Evolutionary conservation across 1,140 invertebrate species (phyloP), one percentile per base, ranked within the genome.

Genomic region (Rhagoletis pomonella): DNA sequence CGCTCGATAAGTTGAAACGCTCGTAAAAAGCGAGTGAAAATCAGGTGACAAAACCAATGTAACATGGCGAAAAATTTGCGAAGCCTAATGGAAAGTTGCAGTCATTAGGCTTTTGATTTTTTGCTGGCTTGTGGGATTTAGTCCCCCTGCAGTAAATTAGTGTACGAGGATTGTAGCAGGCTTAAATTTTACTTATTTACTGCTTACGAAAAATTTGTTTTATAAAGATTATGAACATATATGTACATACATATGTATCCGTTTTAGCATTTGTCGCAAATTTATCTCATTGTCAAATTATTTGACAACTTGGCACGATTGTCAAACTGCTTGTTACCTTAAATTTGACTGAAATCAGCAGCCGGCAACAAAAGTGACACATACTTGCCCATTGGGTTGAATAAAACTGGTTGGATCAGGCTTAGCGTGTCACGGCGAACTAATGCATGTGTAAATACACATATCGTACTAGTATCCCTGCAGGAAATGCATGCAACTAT

Each of bases 11-110:
- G 3, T 17, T 59, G 19, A 85, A 17, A 85, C 81, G 81, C 29
- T 85, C 81, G 81, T 85, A 85, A 85, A 85, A 29, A 7, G 10
- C 81, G 81, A 85, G 12, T 7, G 81, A 59, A 85, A 85, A 58
- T 73, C 81, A 85, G 81, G 81, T 85, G 81, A 85, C 81, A 60
- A 19, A 44, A 29, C 50, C 58, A 14, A 85, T n/a, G 59, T 59
- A 58, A 14, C 7, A 29, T 5, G 7, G 9, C 69, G 39, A 73
- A 73, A 19, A 9, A 42, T 29, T 29, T 14, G 44, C 9, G 67
- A 73, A 3, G 10, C 42, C n/a, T 47, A 42, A 14, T 12, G 17
- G 44, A 44, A 44, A 44, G 39, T 3, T 39, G 44, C 3, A 44
- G 29, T 29, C 29, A 29, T 29, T 29, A 29, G 29, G 29, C 29